A percentile compares a stretch with the other conserved stretches of the same genome.
phyloP scores from a whole-genome alignment of 2,888 invertebrate species.

The Mythimna ferrago region DNA sequence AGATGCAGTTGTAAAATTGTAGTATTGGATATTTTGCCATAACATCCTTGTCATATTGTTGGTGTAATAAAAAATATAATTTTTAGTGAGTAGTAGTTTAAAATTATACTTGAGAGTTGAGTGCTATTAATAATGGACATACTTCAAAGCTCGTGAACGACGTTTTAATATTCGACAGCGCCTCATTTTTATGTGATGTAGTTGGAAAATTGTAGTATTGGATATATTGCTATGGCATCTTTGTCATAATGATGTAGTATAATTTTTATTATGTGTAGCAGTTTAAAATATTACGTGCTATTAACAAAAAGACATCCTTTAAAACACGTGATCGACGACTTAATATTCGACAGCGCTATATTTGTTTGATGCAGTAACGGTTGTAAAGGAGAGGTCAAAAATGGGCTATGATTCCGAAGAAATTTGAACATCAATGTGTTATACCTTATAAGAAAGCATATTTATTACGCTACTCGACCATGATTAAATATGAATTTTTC shows the following conservation, averaged over 20 bases:
- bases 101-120: slow-evolving; percentile 42
- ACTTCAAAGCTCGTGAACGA: slow-evolving; percentile 92
- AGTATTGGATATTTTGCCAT: background rate
- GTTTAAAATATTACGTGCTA: slow-evolving; percentile 71
- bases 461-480: too few species aligned
- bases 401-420: too few species aligned
- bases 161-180: slow-evolving; percentile 93
- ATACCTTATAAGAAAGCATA: too few species aligned
- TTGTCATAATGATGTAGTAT: background rate
- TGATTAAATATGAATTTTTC: too few species aligned
- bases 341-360: slow-evolving; percentile 93
- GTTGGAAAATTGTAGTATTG: background rate
- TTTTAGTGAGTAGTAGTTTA: background rate
- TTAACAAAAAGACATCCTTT: slow-evolving; percentile 91
- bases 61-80: too few species aligned
- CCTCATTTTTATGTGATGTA: slow-evolving; percentile 86
- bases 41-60: background rate
- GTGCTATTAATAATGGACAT: slow-evolving; percentile 90
- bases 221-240: background rate
- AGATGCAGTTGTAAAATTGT: background rate
- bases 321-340: slow-evolving; percentile 93
- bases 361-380: too few species aligned
- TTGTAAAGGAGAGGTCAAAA: too few species aligned
- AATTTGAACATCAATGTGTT: too few species aligned
- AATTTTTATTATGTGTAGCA: background rate